Evolutionary conservation across 2,888 invertebrate genomes (phyloP), one percentile per base, ranked within the genome.

Genomic region (Malthinus seriepunctatus): DNA sequence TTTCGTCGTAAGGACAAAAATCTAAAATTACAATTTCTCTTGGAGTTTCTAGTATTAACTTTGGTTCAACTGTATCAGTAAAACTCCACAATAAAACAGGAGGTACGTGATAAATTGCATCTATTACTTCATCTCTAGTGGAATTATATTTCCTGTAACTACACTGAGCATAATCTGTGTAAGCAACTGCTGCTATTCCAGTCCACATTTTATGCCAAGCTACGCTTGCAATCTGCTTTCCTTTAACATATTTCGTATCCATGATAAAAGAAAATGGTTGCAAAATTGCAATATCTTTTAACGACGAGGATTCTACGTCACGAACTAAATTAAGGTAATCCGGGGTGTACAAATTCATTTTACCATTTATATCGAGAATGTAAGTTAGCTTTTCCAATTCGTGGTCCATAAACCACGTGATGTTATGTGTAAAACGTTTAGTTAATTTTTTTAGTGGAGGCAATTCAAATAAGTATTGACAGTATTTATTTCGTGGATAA

Each of bases 41-140:
- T 0, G 86, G 84, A 3, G 87, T 80, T 72, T 89, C 85, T 51
- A 91, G 81, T 66, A 86, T 84, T 38, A 91, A 75, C 77, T 88
- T 90, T 12, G 89, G 89, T 23, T 83, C 78, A 2, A 91, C 76
- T 52, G 84, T 85, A 66, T 91, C 90, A 31, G 82, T 81, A 62
- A 90, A 88, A 64, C 89, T 88, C 91, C 91, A 91, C 64, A 91
- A 81, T 60, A 90, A 79, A 1, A 90, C 86, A 0, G 86, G 85
- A 74, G 89, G 88, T 2, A 83, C 74, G 3, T 85, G 84, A 51
- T 87, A 83, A 0, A 85, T 83, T 1, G 86, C 82, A 67, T 63
- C 64, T 9, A 59, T 42, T 4, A 74, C 67, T 68, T 75, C 83
- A 78, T 71, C 63, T 63, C 58, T 33, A 69, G 42, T 71, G 58